Conservation (phyloP, 2,113 vertebrate species). For the Indri indri region DNA sequence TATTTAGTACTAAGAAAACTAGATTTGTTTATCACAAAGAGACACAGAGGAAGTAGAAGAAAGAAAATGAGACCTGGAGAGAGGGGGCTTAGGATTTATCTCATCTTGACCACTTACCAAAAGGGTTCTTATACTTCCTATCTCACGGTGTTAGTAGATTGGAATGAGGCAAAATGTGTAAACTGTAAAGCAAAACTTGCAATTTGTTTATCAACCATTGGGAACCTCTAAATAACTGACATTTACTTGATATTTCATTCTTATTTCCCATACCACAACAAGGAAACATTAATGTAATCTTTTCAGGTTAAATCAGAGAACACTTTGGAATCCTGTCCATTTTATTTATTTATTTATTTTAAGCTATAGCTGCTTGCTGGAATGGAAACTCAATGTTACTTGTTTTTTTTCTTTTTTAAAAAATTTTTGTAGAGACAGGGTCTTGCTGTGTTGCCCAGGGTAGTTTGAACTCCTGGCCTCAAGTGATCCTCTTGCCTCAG, state of each 20-base stretch:
- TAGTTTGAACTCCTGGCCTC: too few relatives aligned
- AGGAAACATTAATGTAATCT: neutral
- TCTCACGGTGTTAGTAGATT: neutral
- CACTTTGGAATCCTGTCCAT: neutral
- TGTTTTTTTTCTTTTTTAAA: too few relatives aligned
- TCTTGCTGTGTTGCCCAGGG: too few relatives aligned
- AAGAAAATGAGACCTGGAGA: neutral
- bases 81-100: neutral
- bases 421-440: too few relatives aligned
- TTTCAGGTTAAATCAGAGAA: neutral
- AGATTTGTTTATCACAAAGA: neutral
- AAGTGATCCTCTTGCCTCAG: too few relatives aligned
- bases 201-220: neutral
- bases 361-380: too few relatives aligned
- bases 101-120: neutral
- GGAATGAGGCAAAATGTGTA: neutral
- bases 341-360: neutral
- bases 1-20: neutral
- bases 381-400: too few relatives aligned
- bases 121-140: neutral
- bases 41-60: neutral
- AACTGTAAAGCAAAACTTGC: neutral
- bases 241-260: constrained; percentile 28
- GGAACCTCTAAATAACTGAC: neutral
- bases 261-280: neutral